Conservation (phyloP, 2,888 invertebrate species). For the Caradrina kadenii region DNA sequence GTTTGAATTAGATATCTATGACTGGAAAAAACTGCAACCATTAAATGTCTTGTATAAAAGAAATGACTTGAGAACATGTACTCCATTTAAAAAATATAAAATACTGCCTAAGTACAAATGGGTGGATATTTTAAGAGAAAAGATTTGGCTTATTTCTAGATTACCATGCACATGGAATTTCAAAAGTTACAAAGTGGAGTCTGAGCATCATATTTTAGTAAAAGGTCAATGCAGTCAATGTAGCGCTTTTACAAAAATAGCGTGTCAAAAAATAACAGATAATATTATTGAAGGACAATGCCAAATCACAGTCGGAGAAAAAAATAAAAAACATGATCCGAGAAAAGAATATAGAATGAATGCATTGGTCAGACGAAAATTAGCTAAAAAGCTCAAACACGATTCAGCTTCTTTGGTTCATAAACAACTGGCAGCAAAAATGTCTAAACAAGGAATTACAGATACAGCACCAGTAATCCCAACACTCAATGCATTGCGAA, state of each 20-base stretch:
- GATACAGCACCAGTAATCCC: slow-evolving; percentile 2
- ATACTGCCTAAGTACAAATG: slow-evolving; percentile 9
- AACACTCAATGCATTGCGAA: slow-evolving; percentile 2
- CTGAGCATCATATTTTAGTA: slow-evolving; percentile 3
- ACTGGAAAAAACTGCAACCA: slow-evolving; percentile 7
- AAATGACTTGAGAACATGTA: slow-evolving; percentile 2
- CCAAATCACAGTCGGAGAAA: slow-evolving; percentile 2
- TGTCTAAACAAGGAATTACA: slow-evolving; percentile 2
- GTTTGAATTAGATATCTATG: slow-evolving; percentile 5
- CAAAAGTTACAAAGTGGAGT: slow-evolving; percentile 8
- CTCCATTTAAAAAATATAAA: slow-evolving; percentile 2
- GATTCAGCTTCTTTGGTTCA: slow-evolving; percentile 1
- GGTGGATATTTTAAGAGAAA: slow-evolving; percentile 8
- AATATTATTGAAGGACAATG: slow-evolving; percentile 3
- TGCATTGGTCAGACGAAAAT: slow-evolving; percentile 1
- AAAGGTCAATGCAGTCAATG: slow-evolving; percentile 4
- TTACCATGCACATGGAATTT: slow-evolving; percentile 11
- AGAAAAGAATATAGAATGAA: slow-evolving; percentile 5
- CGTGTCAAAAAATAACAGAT: slow-evolving; percentile 1
- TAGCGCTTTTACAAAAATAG: slow-evolving; percentile 3
- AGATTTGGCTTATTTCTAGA: slow-evolving; percentile 2
- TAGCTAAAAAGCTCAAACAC: slow-evolving; percentile 9
- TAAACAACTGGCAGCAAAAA: slow-evolving; percentile 2
- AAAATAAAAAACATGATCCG: slow-evolving; percentile 4
- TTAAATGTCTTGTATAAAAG: slow-evolving; percentile 1